Base-by-base conservation (phyloP, 2,113 vertebrate species). In the Machaerirhynchus nigripectus region DNA sequence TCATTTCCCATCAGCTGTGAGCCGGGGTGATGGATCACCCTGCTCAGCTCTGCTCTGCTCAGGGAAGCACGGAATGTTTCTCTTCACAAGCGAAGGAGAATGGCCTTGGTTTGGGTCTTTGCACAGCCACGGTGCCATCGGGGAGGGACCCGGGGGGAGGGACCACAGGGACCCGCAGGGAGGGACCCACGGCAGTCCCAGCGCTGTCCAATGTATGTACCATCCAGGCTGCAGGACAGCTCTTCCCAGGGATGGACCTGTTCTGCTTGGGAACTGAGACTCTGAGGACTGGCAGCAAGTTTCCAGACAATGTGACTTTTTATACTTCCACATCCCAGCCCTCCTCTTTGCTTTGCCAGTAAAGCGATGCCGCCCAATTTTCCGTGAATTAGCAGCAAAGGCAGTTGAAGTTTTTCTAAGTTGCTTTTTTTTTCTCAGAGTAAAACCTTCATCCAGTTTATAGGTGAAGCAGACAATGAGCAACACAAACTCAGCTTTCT, bases 311-410 rank as follows among this genome's bases (percentile, higher is more conserved):
- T 1, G 22, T 30, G 39, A 27, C 59, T 13, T 49, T 49, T 82
- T 4, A 21, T 14, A 33, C 18, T 15, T 49, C 26, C 18, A 19
- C 2, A 33, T 5, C 21, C 20, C 6, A 18, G 30, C 46, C n/a
- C n/a, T 35, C 30, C 70, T 55, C 74, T 53, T 14, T 13, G 53
- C 57, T 89, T 39, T 67, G 50, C 42, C 3, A 1, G 6, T 11
- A 40, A 87, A 79, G 75, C 1, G 0, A 10, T 17, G 16, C n/a
- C 0, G 0, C 28, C 13, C 35, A 1, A 8, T 59, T 26, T 55
- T 33, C 60, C 23, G 14, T 1, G 37, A 44, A 31, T 31, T 26
- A 47, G 30, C 44, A 82, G 69, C 39, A 81, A 50, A 7, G 5
- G 44, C 44, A 67, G 16, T 5, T 71, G 24, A 19, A 35, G 15